These are phyloP conservation scores for Branchellion lobata DNA, from an alignment of 2,888 invertebrate genomes.

Conservation along the genomic window DNA sequence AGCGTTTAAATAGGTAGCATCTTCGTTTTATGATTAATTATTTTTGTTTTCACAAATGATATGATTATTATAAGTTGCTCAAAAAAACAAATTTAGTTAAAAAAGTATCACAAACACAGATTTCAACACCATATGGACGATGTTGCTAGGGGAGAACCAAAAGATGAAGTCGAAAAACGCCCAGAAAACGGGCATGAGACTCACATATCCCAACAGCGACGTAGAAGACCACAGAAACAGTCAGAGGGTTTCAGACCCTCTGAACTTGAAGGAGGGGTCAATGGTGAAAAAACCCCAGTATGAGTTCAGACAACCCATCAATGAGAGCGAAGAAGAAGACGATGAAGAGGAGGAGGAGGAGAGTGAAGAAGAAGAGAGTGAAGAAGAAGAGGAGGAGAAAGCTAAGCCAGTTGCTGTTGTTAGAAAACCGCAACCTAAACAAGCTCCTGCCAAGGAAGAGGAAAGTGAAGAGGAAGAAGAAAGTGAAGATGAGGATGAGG, in stretches of 20 bases:
- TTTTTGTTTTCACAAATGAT: too few species aligned
- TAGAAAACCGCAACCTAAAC: background rate
- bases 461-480: constrained; percentile 37
- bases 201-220: constrained; percentile 9
- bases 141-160: background rate
- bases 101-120: constrained; percentile 17
- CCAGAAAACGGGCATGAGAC: constrained; percentile 12
- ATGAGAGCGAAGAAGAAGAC: constrained; percentile 20
- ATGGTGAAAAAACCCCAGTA: constrained; percentile 17
- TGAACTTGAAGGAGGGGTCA: constrained; percentile 8
- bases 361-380: constrained; percentile 6
- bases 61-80: too few species aligned
- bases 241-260: constrained; percentile 26
- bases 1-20: too few species aligned
- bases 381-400: background rate
- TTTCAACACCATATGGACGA: constrained; percentile 20
- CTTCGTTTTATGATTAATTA: too few species aligned
- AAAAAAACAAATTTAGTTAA: too few species aligned
- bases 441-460: background rate
- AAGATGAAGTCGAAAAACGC: constrained; percentile 18
- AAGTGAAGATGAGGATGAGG: constrained; percentile 31
- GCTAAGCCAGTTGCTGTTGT: background rate
- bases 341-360: constrained; percentile 21
- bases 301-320: background rate
- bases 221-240: background rate